A percentile compares a stretch with the other conserved stretches of the same genome.
These are phyloP conservation scores for Lordiphosa stackelbergi DNA, from an alignment of 1,140 invertebrate genomes.

Conservation along the genomic window DNA sequence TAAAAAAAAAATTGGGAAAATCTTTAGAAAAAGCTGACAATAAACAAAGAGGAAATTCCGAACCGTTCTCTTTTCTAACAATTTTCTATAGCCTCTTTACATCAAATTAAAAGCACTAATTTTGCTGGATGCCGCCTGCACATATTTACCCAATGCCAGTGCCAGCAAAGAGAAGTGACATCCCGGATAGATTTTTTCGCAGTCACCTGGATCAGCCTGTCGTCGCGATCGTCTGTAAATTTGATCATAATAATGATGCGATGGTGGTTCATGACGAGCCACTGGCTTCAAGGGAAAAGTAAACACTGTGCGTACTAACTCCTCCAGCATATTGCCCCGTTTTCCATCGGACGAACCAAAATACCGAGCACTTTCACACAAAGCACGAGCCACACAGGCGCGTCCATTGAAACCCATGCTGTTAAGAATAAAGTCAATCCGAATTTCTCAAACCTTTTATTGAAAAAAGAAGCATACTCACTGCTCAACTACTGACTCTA, in stretches of 20 bases:
- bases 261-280: conserved; percentile 40
- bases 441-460: background rate
- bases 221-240: conserved; percentile 58
- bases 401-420: conserved; percentile 85
- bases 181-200: conserved; percentile 79
- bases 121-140: conserved; percentile 53
- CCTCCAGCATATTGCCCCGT: conserved; percentile 82
- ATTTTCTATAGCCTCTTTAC: conserved; percentile 18
- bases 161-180: conserved; percentile 86
- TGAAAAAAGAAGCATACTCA: conserved; percentile 59
- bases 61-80: no score
- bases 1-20: no score
- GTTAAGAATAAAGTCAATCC: background rate
- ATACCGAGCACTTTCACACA: conserved; percentile 84
- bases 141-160: conserved; percentile 84
- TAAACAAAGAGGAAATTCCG: no score
- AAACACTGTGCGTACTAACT: conserved; percentile 83
- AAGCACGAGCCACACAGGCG: conserved; percentile 82
- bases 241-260: conserved; percentile 59
- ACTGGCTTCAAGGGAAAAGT: conserved; percentile 45
- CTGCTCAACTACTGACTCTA: conserved; percentile 84
- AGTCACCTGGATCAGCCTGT: conserved; percentile 72
- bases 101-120: conserved; percentile 53
- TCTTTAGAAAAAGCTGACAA: no score
- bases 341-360: conserved; percentile 74